Evolutionary conservation across 2,113 vertebrate species (phyloP), one percentile per base, ranked within the genome.

Genomic region (Dasypus novemcinctus): DNA sequence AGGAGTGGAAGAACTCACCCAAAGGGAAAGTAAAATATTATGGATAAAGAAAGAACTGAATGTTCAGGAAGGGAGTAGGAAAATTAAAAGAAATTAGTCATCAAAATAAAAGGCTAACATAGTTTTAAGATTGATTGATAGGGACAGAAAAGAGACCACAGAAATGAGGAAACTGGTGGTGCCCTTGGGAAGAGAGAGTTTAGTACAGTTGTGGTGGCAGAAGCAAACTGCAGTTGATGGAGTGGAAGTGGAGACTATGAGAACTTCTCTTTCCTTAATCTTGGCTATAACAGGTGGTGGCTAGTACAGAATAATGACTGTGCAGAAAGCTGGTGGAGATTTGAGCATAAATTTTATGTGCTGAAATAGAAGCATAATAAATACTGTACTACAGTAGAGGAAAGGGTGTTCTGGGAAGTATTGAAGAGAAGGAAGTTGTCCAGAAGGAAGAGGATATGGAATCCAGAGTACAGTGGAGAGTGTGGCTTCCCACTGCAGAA

Each of bases 391-490:
- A 64, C 3, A 41, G 4, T 25, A 3, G 7, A 57, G 63, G 59
- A 15, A 25, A 18, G 33, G 68, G 21, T 66, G 64, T 15, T 15
- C 10, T 27, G 20, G 14, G 36, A 29, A 38, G 4, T 15, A 2
- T 10, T 21, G 64, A 85, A 41, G 72, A 68, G 6, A 52, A 69
- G 63, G 1, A 38, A 21, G 27, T 9, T 11, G 7, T 11, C 13
- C 52, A 83, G 52, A 43, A 10, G 46, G 25, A 29, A 33, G 33
- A 74, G 21, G 25, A 5, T 21, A 4, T 25, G 11, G 64, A 31
- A 11, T 12, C 4, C 1, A 1, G 63, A 7, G n/a, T 11, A 2
- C 21, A 5, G 66, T 6, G 41, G n/a, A 57, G 2, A 7, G 13
- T 12, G 11, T 12, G 54, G 38, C 66, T 33, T 87, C 33, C 63